A percentile compares a stretch with the other conserved stretches of the same genome.
Evolutionary conservation across 1,140 invertebrate species (phyloP).

Genomic region (Drosophila simulans): DNA sequence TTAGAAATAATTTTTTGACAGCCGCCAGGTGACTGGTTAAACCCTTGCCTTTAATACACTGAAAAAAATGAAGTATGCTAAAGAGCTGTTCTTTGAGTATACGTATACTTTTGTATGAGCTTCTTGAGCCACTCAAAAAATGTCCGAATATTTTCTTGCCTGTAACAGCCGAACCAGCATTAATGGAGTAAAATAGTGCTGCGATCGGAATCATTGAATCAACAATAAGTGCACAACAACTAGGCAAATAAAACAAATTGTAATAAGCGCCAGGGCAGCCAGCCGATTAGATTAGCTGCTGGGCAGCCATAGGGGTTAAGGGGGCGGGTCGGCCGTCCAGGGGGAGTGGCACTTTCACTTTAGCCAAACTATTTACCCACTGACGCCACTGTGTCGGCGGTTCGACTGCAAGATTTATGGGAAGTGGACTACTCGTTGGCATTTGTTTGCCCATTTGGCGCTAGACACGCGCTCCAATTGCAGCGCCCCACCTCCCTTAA

Average conservation of each 20-base stretch:
- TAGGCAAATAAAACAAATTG: conserved; percentile 72
- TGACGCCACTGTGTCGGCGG: conserved; percentile 84
- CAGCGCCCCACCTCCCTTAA: conserved; percentile 7
- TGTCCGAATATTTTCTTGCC: not conserved
- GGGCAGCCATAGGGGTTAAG: not conserved
- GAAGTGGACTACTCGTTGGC: conserved; percentile 37
- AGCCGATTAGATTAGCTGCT: conserved; percentile 67
- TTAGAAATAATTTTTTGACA: conserved; percentile 34
- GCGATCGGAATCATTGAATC: conserved; percentile 54
- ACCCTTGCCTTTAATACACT: not conserved
- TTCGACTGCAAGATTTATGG: conserved; percentile 81
- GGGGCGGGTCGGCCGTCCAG: not conserved
- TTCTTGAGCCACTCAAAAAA: not conserved
- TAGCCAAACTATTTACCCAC: conserved; percentile 65
- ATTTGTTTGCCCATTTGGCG: conserved; percentile 75
- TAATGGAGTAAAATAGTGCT: conserved; percentile 37
- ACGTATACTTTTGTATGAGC: not conserved
- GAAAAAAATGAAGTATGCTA: not conserved
- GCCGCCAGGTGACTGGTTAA: conserved; percentile 40
- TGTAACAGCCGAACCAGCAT: conserved; percentile 1
- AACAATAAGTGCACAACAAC: conserved; percentile 61
- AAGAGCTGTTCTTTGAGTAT: too few species aligned
- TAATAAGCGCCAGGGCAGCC: conserved; percentile 72
- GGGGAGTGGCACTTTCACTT: conserved; percentile 46
- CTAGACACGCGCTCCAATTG: conserved; percentile 55